Base-by-base conservation (phyloP, 2,888 invertebrate species). In the Synanthedon myopaeformis region DNA sequence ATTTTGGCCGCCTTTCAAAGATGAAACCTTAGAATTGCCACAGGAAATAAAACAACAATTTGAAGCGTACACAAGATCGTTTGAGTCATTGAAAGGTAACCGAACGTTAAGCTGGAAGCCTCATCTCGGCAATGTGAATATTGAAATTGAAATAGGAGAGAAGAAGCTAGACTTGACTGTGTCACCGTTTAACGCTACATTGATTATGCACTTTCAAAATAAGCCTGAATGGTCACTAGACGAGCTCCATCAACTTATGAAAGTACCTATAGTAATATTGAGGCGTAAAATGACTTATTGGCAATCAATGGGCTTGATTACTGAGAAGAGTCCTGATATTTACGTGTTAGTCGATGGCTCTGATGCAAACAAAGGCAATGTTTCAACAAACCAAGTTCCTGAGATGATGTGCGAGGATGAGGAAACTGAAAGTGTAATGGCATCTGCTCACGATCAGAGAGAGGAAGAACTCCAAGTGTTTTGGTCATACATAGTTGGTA, bases 1-100 rank as follows among this genome's bases (percentile, higher is more conserved):
- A 76, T 99, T 98, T 87, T 99, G 99, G 99, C 99, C 99, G 1
- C 92, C 95, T 8, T 97, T 98, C 64, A 96, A 97, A 73, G 97
- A 98, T 76, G 97, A 98, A 79, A 95, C 94, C 62, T 85, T 98
- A 14, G 94, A 96, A 70, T 80, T 98, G 51, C 98, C 98, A 0
- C 90, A 90, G 35, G 89, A 91, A 68, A 91, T 98, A 51, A 92
- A 94, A 68, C 89, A 91, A 54, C 94, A 96, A 70, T 90, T 98
- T 61, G 92, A 95, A 57, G 91, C 91, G 53, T 98, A 96, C 69
- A 97, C 97, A 0, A 94, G 93, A 72, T 92, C 94, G 0, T 98
- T 96, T 84, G 97, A 98, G 79, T 92, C 94, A 0, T 88, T 97
- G 52, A 96, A 95, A 78, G 94, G 97, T 11, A 98, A 97, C 69